A percentile compares a stretch with the other conserved stretches of the same genome.
Conservation (phyloP, 1,140 invertebrate genomes). For the Heliconius melpomene region DNA sequence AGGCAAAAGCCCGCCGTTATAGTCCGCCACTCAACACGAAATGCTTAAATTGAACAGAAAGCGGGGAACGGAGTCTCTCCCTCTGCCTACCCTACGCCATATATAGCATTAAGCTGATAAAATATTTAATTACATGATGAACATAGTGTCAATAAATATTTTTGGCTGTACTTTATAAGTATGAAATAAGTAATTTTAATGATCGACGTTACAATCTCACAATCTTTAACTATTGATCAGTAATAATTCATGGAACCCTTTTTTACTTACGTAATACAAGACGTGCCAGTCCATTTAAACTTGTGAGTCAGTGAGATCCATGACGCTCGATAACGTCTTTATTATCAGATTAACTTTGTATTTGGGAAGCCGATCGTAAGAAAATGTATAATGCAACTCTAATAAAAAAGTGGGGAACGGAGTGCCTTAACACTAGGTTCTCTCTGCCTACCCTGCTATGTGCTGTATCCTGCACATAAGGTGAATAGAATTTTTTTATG, state of each 20-base stretch:
- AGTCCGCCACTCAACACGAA: no score
- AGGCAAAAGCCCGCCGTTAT: no score
- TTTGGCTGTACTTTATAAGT: neutral
- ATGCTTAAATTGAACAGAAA: no score
- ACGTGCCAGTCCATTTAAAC: conserved; percentile 35
- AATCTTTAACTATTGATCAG: conserved; percentile 21
- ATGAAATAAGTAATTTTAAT: neutral
- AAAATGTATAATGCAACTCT: conserved; percentile 21
- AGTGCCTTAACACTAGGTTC: no score
- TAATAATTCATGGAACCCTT: conserved; percentile 27
- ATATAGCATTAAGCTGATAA: no score
- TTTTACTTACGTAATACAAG: conserved; percentile 32
- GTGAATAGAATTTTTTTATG: no score
- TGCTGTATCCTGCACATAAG: no score
- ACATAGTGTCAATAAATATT: neutral
- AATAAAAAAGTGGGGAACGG: conserved; percentile 6
- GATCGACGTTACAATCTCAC: conserved; percentile 18
- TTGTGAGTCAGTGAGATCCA: conserved; percentile 25
- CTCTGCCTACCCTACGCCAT: no score
- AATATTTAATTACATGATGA: neutral
- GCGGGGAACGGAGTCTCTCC: no score
- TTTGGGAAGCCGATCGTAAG: conserved; percentile 44
- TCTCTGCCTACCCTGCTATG: no score
- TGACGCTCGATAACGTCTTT: conserved; percentile 38
- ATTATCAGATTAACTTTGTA: conserved; percentile 49